Evolutionary conservation across 2,888 invertebrate species (phyloP), one percentile per base, ranked within the genome.

Genomic region (Apotomis betuletana): DNA sequence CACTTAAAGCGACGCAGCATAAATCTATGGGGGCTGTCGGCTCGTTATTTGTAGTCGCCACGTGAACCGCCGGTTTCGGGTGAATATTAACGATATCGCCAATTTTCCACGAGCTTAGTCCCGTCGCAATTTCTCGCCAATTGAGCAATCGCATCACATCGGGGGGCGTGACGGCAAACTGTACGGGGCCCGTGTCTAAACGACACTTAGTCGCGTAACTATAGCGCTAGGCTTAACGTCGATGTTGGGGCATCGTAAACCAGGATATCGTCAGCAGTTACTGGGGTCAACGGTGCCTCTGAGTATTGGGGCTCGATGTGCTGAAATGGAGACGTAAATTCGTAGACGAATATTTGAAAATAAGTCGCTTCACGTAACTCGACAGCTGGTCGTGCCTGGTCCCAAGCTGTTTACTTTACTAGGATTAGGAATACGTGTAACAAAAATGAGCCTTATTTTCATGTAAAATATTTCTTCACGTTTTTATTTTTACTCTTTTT

Each of bases 41-140:
- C 88, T 89, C 86, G 91, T 92, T 92, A 92, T 92, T 92, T 91
- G 91, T 90, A 90, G 92, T 91, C 90, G 89, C 91, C 90, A 90
- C 91, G 92, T 91, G 90, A 90, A 89, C 87, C 89, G 85, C 84
- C 82, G 85, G 90, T 91, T 92, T 92, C 89, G 90, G 93, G 90
- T 92, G 92, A 93, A 92, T 93, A 93, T 93, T 93, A 93, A 92
- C 91, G 90, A 92, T 92, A 92, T 92, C 92, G 91, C 89, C 93
- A 92, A 93, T 93, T 93, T 92, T 93, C 90, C 90, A 87, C 87
- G 85, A 91, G 92, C 88, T 92, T 92, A 92, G 87, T 85, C 88
- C 83, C 91, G 90, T 87, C 89, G 92, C 91, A 92, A 93, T 93
- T 92, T 93, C 90, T 88, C 93, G 92, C 89, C 92, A 93, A 92